Evolutionary conservation across 2,888 invertebrate genomes (phyloP), one percentile per base, ranked within the genome.

Genomic region (Zelleria hepariella): DNA sequence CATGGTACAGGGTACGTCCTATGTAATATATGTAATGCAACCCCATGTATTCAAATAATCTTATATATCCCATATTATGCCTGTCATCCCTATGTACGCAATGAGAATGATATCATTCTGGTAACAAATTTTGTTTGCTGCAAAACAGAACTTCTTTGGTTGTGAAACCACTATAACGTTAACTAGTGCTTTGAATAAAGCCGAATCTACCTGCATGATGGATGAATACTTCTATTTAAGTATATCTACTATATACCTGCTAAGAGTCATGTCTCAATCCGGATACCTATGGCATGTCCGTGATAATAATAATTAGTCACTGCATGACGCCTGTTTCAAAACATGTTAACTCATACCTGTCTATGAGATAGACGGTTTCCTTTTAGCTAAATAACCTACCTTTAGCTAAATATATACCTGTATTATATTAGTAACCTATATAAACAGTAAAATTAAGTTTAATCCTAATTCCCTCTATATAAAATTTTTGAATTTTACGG

Each of bases 1-100:
- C 94, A 91, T 95, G 95, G 95, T 95, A 93, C 92, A 93, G 95
- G 95, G 95, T 95, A 95, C 91, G 95, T 94, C 57, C 66, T 58
- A 57, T 24, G 20, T 26, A 57, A 8, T 57, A 56, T 51, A n/a
- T 47, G 21, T 57, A 57, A 56, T 61, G 68, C 67, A 68, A 67
- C 66, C 66, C 62, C 60, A 4, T 42, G 15, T 58, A 53, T 52
- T 15, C n/a, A 57, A 6, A 32, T 20, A 26, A n/a, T 24, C 23
- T 58, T 51, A 53, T 62, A 67, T 67, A 67, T 66, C 66, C 66
- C 62, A 60, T 61, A 49, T 66, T 57, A 32, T 42, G 24, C 32
- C 23, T 59, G 51, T 27, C 20, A 47, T 20, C 23, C 10, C 7
- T 53, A 23, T 56, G 15, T 42, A 42, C 32, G 15, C 15, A 42